Percentiles rank a stretch among this genome's conserved stretches.
phyloP scores from a whole-genome alignment of 1,140 invertebrate genomes.

The Lepidurus apus region DNA sequence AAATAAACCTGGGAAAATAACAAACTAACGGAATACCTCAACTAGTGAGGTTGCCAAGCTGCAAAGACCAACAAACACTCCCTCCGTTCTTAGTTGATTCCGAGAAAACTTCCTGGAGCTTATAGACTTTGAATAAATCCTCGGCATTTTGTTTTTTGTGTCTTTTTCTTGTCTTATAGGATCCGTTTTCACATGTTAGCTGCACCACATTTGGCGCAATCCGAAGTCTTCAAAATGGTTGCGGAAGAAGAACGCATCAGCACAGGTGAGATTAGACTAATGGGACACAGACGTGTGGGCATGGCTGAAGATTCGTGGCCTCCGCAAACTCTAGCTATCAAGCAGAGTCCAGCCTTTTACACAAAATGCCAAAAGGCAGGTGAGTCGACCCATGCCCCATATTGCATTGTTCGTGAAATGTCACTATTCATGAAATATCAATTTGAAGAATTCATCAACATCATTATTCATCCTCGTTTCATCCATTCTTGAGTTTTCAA shows the following conservation, averaged over 20 bases:
- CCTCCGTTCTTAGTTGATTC: neutral
- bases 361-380: neutral
- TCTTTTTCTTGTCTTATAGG: constrained; percentile 11
- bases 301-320: neutral
- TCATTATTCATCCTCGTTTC: too few species aligned
- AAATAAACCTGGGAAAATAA: neutral
- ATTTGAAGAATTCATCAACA: too few species aligned
- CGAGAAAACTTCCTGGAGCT: neutral
- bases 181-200: constrained; percentile 21
- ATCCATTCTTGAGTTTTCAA: too few species aligned
- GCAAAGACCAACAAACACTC: neutral
- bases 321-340: neutral
- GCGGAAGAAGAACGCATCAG: constrained; percentile 26
- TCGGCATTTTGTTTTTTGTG: neutral
- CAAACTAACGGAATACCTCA: neutral
- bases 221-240: constrained; percentile 28
- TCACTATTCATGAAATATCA: neutral
- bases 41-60: neutral
- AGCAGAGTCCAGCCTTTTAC: neutral
- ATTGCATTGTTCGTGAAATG: neutral
- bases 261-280: constrained; percentile 14
- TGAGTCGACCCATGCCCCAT: neutral
- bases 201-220: constrained; percentile 16
- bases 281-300: neutral
- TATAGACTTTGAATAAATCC: neutral